A percentile compares a stretch with the other conserved stretches of the same genome.
Conservation (phyloP, 2,888 invertebrate genomes). For the Scaptomyza caliginosa region DNA sequence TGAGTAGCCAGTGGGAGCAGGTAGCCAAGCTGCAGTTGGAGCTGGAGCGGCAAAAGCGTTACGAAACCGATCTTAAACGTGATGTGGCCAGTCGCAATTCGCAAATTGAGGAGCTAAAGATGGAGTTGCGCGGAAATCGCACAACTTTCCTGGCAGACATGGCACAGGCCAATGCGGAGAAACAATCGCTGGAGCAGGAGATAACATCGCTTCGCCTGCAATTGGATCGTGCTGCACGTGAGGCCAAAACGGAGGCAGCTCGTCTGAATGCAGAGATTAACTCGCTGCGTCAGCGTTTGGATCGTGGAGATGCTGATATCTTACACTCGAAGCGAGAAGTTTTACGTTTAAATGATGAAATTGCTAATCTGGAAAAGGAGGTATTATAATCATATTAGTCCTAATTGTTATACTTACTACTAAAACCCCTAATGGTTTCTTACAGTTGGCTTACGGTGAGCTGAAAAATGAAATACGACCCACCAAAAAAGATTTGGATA, state of each 20-base stretch:
- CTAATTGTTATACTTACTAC: too few species aligned
- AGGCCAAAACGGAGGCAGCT: conserved; percentile 90
- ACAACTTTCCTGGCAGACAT: conserved; percentile 90
- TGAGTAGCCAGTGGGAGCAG: conserved; percentile 92
- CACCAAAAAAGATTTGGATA: conserved; percentile 89
- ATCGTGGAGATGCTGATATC: conserved; percentile 91
- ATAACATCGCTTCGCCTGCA: conserved; percentile 88
- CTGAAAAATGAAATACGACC: conserved; percentile 86
- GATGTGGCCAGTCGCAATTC: conserved; percentile 90
- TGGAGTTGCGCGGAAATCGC: conserved; percentile 90
- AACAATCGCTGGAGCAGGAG: conserved; percentile 91
- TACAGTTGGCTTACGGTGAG: conserved; percentile 87
- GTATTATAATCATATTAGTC: conserved; percentile 85
- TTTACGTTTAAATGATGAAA: conserved; percentile 90
- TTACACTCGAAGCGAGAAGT: conserved; percentile 92
- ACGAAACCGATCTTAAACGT: conserved; percentile 90
- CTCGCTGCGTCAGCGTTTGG: conserved; percentile 89
- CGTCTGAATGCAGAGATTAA: conserved; percentile 90
- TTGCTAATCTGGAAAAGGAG: conserved; percentile 92
- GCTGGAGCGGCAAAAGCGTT: conserved; percentile 90
- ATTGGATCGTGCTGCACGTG: conserved; percentile 90
- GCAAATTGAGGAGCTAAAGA: conserved; percentile 91
- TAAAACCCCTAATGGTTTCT: too few species aligned
- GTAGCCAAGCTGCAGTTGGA: conserved; percentile 91
- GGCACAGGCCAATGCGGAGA: conserved; percentile 90